These are phyloP conservation scores for Schizopygopsis pylzovi DNA, from an alignment of 2,797 vertebrate genomes.

Conservation along the genomic window DNA sequence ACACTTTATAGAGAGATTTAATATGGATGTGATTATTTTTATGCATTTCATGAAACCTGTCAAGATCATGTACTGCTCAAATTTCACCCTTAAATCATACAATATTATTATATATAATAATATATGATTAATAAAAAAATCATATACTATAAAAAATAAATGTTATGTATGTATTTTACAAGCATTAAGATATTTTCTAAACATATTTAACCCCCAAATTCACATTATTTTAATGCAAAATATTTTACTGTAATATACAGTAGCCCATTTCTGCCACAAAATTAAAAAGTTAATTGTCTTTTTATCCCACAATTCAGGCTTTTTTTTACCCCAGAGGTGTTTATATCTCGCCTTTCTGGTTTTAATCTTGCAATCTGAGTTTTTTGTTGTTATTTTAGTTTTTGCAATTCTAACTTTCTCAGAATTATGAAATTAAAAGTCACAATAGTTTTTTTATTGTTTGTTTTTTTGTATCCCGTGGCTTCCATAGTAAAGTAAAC, in stretches of 20 bases:
- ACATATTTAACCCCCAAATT: not conserved
- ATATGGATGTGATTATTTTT: not conserved
- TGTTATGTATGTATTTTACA: not conserved
- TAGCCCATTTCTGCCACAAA: not conserved
- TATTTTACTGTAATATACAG: not conserved
- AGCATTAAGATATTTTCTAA: not conserved
- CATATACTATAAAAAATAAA: not conserved
- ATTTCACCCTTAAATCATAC: constrained; percentile 20
- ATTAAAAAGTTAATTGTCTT: not conserved
- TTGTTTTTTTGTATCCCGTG: not conserved
- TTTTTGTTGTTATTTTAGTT: not conserved
- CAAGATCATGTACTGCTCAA: not conserved
- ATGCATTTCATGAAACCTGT: not conserved
- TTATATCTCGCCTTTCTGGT: not conserved
- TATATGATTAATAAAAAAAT: not conserved
- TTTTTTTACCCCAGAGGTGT: not conserved
- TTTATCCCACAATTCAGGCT: not conserved
- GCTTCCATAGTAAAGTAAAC: not conserved
- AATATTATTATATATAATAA: not conserved
- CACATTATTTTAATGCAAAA: not conserved
- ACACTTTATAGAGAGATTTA: not conserved
- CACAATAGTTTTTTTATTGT: not conserved
- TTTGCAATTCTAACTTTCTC: not conserved
- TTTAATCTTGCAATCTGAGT: not conserved
- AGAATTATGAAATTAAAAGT: not conserved